These are phyloP conservation scores for Phengaris alcon DNA, from an alignment of 2,888 invertebrate genomes.

Conservation along the genomic window DNA sequence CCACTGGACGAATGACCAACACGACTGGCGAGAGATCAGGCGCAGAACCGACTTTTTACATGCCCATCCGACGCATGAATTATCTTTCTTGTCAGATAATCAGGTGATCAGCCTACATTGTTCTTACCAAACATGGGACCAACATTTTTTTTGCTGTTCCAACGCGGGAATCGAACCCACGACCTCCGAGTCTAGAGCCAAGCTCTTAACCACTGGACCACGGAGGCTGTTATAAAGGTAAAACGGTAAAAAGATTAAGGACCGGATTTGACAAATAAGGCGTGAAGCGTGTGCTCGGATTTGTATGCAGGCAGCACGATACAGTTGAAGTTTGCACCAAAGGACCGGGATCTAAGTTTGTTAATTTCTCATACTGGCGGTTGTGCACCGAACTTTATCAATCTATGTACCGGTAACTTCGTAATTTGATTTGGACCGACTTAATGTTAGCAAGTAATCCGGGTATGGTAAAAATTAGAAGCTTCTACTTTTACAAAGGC, in stretches of 20 bases:
- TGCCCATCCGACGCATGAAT: too few species aligned
- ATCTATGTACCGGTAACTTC: constrained; percentile 58
- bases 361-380: constrained; percentile 66
- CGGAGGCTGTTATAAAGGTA: neutral
- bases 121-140: too few species aligned
- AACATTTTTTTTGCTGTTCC: too few species aligned
- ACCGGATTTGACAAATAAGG: neutral
- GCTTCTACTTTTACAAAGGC: too few species aligned
- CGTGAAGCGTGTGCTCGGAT: constrained; percentile 29
- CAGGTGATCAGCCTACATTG: too few species aligned
- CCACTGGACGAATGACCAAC: too few species aligned
- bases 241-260: neutral
- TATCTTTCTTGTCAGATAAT: too few species aligned
- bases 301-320: constrained; percentile 30
- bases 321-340: constrained; percentile 48
- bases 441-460: constrained; percentile 31
- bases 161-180: too few species aligned
- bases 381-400: constrained; percentile 66
- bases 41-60: too few species aligned
- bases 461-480: constrained; percentile 6
- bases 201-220: too few species aligned
- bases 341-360: constrained; percentile 60
- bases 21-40: too few species aligned
- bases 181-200: too few species aligned
- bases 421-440: constrained; percentile 42